Evolutionary conservation across 2,888 invertebrate species (phyloP).

Genomic region (Tetragnatha montana): DNA sequence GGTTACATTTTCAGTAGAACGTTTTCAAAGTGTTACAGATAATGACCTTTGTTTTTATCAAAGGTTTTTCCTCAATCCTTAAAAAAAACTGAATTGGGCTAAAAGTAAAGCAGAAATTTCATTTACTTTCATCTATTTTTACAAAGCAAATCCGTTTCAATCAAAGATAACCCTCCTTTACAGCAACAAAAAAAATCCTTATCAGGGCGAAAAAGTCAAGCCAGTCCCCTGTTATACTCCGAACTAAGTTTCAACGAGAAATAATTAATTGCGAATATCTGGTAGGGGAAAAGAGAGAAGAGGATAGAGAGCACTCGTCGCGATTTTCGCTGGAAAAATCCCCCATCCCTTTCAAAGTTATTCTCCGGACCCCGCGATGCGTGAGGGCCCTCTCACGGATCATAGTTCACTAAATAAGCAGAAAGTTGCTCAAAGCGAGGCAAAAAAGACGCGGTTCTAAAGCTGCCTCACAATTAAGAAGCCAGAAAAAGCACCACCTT

Average conservation of each 20-base stretch:
- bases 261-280: conserved; percentile 44
- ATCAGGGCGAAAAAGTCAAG: background rate
- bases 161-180: conserved; percentile 14
- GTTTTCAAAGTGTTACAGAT: too few relatives aligned
- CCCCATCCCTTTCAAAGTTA: conserved; percentile 26
- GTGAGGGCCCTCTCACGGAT: conserved; percentile 23
- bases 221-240: conserved; percentile 15
- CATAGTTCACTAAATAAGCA: conserved; percentile 61
- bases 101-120: background rate
- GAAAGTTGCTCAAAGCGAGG: background rate
- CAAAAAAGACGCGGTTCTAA: conserved; percentile 11
- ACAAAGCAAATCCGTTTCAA: conserved; percentile 9
- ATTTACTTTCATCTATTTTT: background rate
- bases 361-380: conserved; percentile 10
- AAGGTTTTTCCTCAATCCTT: too few relatives aligned
- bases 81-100: background rate
- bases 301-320: conserved; percentile 24
- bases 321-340: conserved; percentile 33
- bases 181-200: background rate
- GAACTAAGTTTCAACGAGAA: conserved; percentile 20
- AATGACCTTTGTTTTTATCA: too few relatives aligned
- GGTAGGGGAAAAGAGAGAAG: conserved; percentile 4
- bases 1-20: too few relatives aligned
- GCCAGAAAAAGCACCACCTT: conserved; percentile 51
- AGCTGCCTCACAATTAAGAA: conserved; percentile 44